Base-by-base conservation (phyloP, 2,888 invertebrate genomes). In the Oscheius sp. region DNA sequence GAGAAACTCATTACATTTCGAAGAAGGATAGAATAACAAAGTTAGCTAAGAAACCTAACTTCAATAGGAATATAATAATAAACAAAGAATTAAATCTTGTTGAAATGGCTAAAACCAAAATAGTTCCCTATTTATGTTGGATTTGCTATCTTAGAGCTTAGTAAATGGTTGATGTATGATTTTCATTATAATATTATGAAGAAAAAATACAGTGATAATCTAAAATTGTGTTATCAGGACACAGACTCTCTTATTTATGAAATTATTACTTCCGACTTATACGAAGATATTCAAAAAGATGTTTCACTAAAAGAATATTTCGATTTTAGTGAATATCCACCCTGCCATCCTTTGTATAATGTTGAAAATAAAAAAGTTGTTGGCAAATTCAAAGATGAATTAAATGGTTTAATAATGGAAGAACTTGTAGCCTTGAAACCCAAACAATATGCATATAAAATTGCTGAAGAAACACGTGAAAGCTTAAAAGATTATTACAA, bases 211-310 rank as follows among this genome's bases (percentile, higher is more conserved):
- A 36, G 73, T 14, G 70, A 71, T 9, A 74, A 77, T 4, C 70
- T 81, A 8, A 17, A 38, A 12, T 44, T 85, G 14, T 63, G 74
- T 2, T 83, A 78, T 64, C 82, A 79, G 0, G 83, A 86, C 67
- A 87, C 85, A 0, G 82, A 86, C 62, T 67, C 62, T 41, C 68
- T 83, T 14, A 63, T 72, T 24, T 78, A 77, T 68, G 69, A 78
- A 32, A 79, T 87, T 6, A 63, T 72, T 22, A 86, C 83, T 12
- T 68, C 77, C 1, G 85, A 87, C 72, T 63, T 87, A 38, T 87
- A 88, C 78, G 71, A 79, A 50, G 84, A 86, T 68, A 73, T 82
- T 51, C 8, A n/a, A 57, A 24, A 36, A 24, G 26, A 70, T 9
- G 6, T 20, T 22, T 20, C 14, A 8, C 28, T 74, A 8, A 62